Evolutionary conservation across 2,888 invertebrate species (phyloP).

Genomic region (Mythimna loreyi): DNA sequence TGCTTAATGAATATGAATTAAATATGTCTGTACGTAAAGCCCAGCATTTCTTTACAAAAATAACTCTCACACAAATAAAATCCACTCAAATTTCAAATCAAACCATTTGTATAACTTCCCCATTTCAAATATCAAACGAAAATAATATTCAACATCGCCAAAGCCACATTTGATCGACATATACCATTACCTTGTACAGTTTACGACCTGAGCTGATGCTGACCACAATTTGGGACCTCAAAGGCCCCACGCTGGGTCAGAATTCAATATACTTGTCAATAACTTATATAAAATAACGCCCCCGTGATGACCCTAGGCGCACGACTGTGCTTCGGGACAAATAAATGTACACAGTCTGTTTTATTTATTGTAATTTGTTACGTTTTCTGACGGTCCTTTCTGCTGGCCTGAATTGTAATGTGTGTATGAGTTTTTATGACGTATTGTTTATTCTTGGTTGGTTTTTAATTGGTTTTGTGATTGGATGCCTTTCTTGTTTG

Average conservation of each 20-base stretch:
- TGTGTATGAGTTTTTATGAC: slow-evolving; percentile 7
- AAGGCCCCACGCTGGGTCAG: slow-evolving; percentile 47
- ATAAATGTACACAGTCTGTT: slow-evolving; percentile 42
- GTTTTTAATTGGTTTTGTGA: not conserved
- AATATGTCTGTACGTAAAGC: too few species aligned
- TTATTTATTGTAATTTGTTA: slow-evolving; percentile 45
- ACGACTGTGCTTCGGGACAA: slow-evolving; percentile 28
- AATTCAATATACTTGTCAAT: slow-evolving; percentile 69
- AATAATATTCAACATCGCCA: slow-evolving; percentile 34
- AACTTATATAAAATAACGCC: slow-evolving; percentile 61
- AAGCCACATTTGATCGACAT: slow-evolving; percentile 48
- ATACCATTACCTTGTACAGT: slow-evolving; percentile 41
- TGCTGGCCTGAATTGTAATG: slow-evolving; percentile 11
- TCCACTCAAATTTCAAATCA: slow-evolving; percentile 29
- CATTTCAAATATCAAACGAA: slow-evolving; percentile 29
- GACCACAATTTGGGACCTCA: slow-evolving; percentile 37
- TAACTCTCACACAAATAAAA: not conserved
- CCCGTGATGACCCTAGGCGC: slow-evolving; percentile 50
- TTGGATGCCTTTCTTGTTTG: not conserved
- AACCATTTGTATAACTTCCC: slow-evolving; percentile 1
- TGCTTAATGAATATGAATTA: too few species aligned
- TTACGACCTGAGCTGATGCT: slow-evolving; percentile 46
- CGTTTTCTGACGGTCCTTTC: slow-evolving; percentile 25
- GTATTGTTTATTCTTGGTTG: not conserved
- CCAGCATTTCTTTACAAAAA: not conserved